Percentiles rank a stretch among this genome's conserved stretches.
phyloP scores from a whole-genome alignment of 2,113 vertebrate genomes.

The Bambusicola thoracicus region DNA sequence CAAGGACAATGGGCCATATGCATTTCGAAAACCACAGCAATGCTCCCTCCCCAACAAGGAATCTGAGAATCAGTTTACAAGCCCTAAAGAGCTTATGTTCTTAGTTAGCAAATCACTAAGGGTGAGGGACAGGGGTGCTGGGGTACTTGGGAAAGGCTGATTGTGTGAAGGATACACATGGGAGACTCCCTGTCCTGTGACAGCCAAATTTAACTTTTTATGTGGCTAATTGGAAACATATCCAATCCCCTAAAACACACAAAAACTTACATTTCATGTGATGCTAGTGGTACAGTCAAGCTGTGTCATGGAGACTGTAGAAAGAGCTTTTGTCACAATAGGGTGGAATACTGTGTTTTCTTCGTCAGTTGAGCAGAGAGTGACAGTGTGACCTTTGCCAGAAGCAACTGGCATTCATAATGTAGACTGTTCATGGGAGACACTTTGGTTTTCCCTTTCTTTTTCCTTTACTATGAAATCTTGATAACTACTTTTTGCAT shows the following conservation, averaged over 20 bases:
- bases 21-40: neutral
- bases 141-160: neutral
- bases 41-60: neutral
- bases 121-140: neutral
- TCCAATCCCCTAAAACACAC: neutral
- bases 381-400: neutral
- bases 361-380: neutral
- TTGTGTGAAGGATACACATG: neutral
- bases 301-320: neutral
- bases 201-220: neutral
- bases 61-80: neutral
- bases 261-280: neutral
- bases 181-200: neutral
- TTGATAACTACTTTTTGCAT: neutral
- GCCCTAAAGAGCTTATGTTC: neutral
- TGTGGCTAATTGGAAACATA: neutral
- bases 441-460: neutral
- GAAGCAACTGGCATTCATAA: neutral
- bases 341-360: neutral
- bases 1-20: neutral
- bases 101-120: neutral
- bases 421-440: neutral
- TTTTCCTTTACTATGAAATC: neutral
- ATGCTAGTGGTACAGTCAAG: neutral
- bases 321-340: neutral